phyloP scores from a whole-genome alignment of 2,113 vertebrate genomes.

The Laterallus jamaicensis region DNA sequence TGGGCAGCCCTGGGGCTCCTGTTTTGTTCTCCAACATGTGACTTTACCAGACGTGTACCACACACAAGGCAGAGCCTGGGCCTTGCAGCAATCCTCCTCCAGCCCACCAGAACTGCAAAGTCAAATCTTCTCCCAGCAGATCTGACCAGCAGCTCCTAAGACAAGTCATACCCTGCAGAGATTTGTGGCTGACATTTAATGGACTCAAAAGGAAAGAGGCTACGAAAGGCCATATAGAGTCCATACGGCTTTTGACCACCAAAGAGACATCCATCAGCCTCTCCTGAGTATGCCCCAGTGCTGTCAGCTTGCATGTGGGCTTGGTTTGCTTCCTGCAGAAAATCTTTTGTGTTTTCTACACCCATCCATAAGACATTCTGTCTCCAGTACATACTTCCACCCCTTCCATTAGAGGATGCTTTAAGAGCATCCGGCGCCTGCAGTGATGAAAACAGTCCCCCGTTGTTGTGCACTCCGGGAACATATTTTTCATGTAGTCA shows the following conservation, averaged over 20 bases:
- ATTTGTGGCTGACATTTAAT: not conserved
- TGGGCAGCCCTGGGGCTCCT: not conserved
- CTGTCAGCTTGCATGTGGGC: not conserved
- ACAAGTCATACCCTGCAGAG: not conserved
- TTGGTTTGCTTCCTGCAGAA: not conserved
- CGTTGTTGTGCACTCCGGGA: not conserved
- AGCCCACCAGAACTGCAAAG: not conserved
- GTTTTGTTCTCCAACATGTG: not conserved
- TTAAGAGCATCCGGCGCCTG: not conserved
- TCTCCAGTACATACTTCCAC: not conserved
- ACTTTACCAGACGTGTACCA: not conserved
- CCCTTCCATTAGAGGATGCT: rapidly evolving
- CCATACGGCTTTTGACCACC: not conserved
- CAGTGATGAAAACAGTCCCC: not conserved
- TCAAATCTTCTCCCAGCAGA: not conserved
- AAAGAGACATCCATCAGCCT: not conserved
- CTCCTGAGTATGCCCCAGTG: not conserved
- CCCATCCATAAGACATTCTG: not conserved
- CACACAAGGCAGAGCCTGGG: not conserved
- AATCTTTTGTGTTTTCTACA: not conserved
- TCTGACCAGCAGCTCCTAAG: not conserved
- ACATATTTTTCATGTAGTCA: not conserved
- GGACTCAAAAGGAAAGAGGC: not conserved
- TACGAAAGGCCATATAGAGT: not conserved
- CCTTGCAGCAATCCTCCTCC: not conserved